These are phyloP conservation scores for Polylopha cassiicola DNA, from an alignment of 2,888 invertebrate species.

Conservation along the genomic window DNA sequence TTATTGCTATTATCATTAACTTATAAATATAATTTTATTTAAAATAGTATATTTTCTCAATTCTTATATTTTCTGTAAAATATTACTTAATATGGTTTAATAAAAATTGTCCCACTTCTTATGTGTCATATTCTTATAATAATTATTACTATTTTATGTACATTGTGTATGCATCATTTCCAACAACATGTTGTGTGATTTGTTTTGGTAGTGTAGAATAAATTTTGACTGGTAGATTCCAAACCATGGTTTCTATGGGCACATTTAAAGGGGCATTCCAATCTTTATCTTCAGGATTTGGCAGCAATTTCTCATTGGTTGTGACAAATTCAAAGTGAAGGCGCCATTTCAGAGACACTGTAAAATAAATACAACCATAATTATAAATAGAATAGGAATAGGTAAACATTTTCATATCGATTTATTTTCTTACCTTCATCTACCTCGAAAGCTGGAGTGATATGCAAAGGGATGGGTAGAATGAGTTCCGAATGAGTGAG, in stretches of 20 bases:
- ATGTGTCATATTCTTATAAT: no score
- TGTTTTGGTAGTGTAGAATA: slow-evolving; percentile 93
- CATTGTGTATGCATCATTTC: slow-evolving; percentile 67
- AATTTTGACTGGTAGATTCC: slow-evolving; percentile 97
- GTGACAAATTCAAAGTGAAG: slow-evolving; percentile 99
- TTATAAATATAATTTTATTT: no score
- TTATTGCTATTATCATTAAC: no score
- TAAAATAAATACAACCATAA: slow-evolving; percentile 35
- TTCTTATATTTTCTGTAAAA: no score
- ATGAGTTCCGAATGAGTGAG: slow-evolving; percentile 91
- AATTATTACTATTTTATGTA: slow-evolving; percentile 46
- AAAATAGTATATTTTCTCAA: no score
- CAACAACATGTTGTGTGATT: slow-evolving; percentile 81
- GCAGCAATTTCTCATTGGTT: slow-evolving; percentile 81
- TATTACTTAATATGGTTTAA: no score
- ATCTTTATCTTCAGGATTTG: slow-evolving; percentile 75
- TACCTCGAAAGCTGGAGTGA: slow-evolving; percentile 96
- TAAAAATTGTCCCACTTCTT: no score
- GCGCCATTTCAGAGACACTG: slow-evolving; percentile 93
- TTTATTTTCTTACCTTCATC: slow-evolving; percentile 82
- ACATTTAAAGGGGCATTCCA: slow-evolving; percentile 92
- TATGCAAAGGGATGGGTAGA: slow-evolving; percentile 94
- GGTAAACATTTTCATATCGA: no score
- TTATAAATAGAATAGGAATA: background rate
- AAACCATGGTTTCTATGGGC: slow-evolving; percentile 98